These are phyloP conservation scores for Meteorus sp. DNA, from an alignment of 1,140 invertebrate genomes.

Conservation along the genomic window DNA sequence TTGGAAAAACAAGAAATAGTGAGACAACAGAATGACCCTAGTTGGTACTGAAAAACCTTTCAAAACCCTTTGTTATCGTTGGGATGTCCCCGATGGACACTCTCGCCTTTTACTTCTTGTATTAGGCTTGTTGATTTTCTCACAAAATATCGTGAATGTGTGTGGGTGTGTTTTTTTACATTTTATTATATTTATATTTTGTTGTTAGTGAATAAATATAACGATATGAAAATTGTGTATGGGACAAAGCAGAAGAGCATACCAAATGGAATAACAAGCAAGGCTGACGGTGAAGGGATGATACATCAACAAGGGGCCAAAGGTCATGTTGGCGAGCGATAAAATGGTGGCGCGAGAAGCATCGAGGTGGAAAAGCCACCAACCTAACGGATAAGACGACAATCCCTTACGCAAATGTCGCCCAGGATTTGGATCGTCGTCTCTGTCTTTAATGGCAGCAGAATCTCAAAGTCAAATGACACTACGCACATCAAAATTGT, in stretches of 20 bases:
- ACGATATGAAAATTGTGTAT: background rate
- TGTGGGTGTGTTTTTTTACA: background rate
- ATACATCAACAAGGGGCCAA: constrained; percentile 20
- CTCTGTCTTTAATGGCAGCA: constrained; percentile 19
- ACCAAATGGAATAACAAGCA: constrained; percentile 30
- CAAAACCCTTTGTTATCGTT: constrained; percentile 48
- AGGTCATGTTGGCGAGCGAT: background rate
- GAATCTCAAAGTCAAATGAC: constrained; percentile 27
- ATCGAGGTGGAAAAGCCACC: constrained; percentile 9
- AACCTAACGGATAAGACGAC: constrained; percentile 29
- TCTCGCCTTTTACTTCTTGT: constrained; percentile 36
- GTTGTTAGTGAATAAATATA: background rate
- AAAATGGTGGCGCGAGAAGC: background rate
- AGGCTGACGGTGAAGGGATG: constrained; percentile 5
- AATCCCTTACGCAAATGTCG: constrained; percentile 26
- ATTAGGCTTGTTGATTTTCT: constrained; percentile 47
- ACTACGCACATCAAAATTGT: too few relatives aligned
- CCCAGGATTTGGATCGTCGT: constrained; percentile 25
- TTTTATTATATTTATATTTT: too few relatives aligned
- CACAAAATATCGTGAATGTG: too few relatives aligned
- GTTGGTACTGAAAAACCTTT: too few relatives aligned
- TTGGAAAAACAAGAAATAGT: too few relatives aligned
- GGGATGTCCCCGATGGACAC: constrained; percentile 40
- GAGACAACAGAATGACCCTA: too few relatives aligned
- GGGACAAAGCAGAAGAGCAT: constrained; percentile 1